phyloP scores from a whole-genome alignment of 2,888 invertebrate genomes.

The Alviniconcha strummeri region DNA sequence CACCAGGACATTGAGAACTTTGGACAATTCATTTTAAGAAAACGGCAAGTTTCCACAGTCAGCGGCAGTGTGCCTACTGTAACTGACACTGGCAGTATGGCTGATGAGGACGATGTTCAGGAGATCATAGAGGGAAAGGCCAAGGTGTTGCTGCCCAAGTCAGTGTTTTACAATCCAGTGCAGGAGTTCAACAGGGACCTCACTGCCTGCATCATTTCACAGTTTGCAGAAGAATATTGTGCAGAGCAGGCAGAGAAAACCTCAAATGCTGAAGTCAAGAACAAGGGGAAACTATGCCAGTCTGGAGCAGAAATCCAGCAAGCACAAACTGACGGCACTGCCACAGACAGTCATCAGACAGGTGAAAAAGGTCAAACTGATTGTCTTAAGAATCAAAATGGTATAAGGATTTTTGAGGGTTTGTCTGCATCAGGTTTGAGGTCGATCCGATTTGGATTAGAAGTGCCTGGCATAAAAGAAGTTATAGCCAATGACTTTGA shows the following conservation, averaged over 20 bases:
- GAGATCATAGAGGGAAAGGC: slow-evolving; percentile 41
- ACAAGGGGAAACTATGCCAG: background rate
- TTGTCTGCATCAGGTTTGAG: slow-evolving; percentile 95
- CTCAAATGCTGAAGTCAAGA: slow-evolving; percentile 37
- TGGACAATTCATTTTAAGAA: background rate
- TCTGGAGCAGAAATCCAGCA: background rate
- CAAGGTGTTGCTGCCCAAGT: slow-evolving; percentile 37
- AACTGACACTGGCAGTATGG: background rate
- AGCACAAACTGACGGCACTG: slow-evolving; percentile 6
- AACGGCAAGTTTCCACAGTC: background rate
- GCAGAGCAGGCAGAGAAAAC: slow-evolving; percentile 29
- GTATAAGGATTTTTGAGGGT: slow-evolving; percentile 87
- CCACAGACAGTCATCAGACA: background rate
- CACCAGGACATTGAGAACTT: background rate
- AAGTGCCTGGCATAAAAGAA: slow-evolving; percentile 84
- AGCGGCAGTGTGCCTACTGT: background rate
- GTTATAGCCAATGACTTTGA: slow-evolving; percentile 95
- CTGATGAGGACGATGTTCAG: slow-evolving; percentile 18
- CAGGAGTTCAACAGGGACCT: slow-evolving; percentile 96
- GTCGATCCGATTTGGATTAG: slow-evolving; percentile 96
- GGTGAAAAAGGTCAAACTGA: background rate
- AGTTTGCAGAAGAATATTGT: slow-evolving; percentile 54
- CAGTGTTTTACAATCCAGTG: slow-evolving; percentile 96
- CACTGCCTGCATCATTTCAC: slow-evolving; percentile 73
- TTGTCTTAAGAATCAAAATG: slow-evolving; percentile 28